Evolutionary conservation across 2,113 vertebrate genomes (phyloP), one percentile per base, ranked within the genome.

Genomic region (Fulmarus glacialis): DNA sequence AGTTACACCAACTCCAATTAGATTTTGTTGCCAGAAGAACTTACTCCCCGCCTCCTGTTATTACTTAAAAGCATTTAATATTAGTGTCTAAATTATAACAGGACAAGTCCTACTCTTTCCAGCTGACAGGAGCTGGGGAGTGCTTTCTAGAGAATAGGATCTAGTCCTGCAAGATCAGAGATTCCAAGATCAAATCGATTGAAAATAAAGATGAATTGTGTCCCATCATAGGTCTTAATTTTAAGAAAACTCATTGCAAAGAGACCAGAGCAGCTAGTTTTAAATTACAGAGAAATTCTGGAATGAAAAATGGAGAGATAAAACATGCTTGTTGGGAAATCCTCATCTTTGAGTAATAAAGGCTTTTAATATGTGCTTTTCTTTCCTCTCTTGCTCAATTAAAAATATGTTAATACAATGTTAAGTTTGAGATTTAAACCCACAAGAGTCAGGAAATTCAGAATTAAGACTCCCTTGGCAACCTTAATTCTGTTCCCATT

Each of bases 361-460:
- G 23, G 11, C 3, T 90, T 97, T 97, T 95, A 83, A 90, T 87
- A 80, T 43, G 66, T 50, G 26, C 30, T 95, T 90, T 96, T 73
- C 56, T 93, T 88, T 75, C 79, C 88, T 72, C 68, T 85, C 68
- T 93, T 89, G 78, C 50, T 95, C 94, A 92, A 95, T 97, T 97
- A 97, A 97, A 95, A 95, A 72, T 94, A 95, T 81, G 96, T 95
- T 97, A 98, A 97, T 97, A 53, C 72, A 95, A 91, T 68, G 78
- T 87, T 96, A 95, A 87, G 36, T 85, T 96, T 90, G 82, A 95
- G 80, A 93, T 95, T 95, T 96, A 96, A 97, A 96, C 80, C 66
- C 96, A 94, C 92, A 94, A 97, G 87, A 83, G 85, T 96, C 97
- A 97, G 95, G 93, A 97, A 97, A 96, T 96, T 94, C 82, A 92